phyloP scores from a whole-genome alignment of 2,797 vertebrate species.

The Rallus crepitans region DNA sequence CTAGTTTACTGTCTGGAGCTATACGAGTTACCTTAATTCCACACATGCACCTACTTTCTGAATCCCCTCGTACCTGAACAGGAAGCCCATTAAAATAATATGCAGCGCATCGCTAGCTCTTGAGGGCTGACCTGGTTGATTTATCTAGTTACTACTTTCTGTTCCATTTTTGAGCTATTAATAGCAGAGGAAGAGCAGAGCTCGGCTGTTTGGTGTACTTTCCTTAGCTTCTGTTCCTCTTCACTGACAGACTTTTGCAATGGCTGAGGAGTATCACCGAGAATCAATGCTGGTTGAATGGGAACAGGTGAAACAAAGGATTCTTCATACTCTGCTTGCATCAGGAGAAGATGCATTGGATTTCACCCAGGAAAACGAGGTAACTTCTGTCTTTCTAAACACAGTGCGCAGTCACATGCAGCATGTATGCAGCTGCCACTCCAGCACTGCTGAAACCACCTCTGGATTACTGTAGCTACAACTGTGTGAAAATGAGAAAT shows the following conservation, averaged over 20 bases:
- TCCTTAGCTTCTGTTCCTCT: background rate
- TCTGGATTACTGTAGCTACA: background rate
- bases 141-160: background rate
- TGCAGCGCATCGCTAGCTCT: background rate
- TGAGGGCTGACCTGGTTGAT: background rate
- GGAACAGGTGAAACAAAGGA: constrained; percentile 98
- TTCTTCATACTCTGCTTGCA: constrained; percentile 94
- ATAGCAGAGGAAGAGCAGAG: background rate
- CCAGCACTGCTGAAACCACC: background rate
- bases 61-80: background rate
- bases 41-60: background rate
- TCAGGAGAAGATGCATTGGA: constrained; percentile 96
- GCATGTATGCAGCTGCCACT: background rate
- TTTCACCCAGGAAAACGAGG: constrained; percentile 97
- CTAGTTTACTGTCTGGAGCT: background rate
- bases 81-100: background rate
- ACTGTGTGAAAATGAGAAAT: background rate
- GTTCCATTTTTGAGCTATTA: background rate
- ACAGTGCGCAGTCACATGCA: fast-evolving
- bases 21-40: background rate
- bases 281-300: constrained; percentile 99
- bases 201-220: background rate
- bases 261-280: constrained; percentile 97
- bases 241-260: constrained; percentile 88
- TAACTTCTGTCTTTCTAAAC: constrained; percentile 62